Base-by-base conservation (phyloP, 1,140 invertebrate genomes). In the Cotesia chilonis region DNA sequence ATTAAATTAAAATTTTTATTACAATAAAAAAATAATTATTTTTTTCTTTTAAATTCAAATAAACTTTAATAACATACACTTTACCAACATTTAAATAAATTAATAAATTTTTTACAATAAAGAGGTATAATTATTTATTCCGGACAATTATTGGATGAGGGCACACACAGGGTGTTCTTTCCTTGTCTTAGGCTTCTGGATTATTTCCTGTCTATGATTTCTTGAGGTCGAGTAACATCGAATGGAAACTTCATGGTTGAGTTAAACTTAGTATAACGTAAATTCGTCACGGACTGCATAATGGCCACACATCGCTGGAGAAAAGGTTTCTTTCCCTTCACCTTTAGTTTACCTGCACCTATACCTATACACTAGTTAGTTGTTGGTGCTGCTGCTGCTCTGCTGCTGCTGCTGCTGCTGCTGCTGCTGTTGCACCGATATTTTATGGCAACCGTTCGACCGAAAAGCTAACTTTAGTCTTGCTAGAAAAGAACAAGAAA, bases 271-370 rank as follows among this genome's bases (percentile, higher is more conserved):
- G 74, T 73, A 73, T 73, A 75, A 73, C 74, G 71, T 59, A 64
- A 72, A 75, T 75, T 75, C 74, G 74, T 75, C 74, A 75, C 65
- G 74, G 74, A 36, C 70, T 69, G 71, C 55, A 67, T 67, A 63
- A 59, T 73, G 74, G 71, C 71, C 74, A 73, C 74, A 75, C 74
- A 75, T 71, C 71, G 61, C 52, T 35, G 60, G 55, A 38, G 63
- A 72, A 75, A 72, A 60, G 67, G 55, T 72, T 75, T 47, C 41
- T 47, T 47, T 71, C 70, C 67, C 67, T 68, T 52, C 35, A 74
- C 47, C 68, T 54, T 73, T 54, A 47, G 10, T 7, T 20, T 37
- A 54, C n/a, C 12, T 47, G 41, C 38, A 57, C 28, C 17, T 7
- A 12, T 37, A 54, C n/a, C 12, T 47, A 35, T 47, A 47, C 10